Evolutionary conservation across 2,888 invertebrate genomes (phyloP), one percentile per base, ranked within the genome.

Genomic region (Notocelia uddmanniana): DNA sequence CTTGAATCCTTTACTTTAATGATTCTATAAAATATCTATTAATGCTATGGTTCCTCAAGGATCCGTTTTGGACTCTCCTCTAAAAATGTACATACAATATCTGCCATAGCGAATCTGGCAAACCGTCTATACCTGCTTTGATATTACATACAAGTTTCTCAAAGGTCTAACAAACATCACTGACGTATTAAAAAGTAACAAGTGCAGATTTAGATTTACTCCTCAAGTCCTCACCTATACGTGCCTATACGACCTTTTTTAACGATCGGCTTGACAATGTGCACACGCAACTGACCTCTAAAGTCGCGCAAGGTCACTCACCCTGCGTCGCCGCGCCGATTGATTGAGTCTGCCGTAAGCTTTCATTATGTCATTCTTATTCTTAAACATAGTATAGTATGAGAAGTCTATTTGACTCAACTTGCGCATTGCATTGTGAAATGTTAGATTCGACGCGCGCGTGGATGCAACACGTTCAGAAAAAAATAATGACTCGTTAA

Each of bases 261-360:
- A 45, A 45, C n/a, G 15, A 15, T 45, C n/a, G 13, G 11, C 21
- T 31, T 21, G 19, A 45, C 55, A 55, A 55, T 58, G 62, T 67
- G 67, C 68, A 8, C 19, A 55, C 72, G 67, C 72, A 13, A 18
- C 15, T 73, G 69, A 73, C 75, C 75, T 75, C 68, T 52, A 66
- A 67, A 74, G 55, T 54, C 73, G 58, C 68, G 59, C 77, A 76
- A 77, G 77, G 77, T 75, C 75, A 69, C 60, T 76, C 66, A 77
- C 75, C 76, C 62, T 57, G 54, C 63, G 31, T 67, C 41, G 45
- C 45, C 52, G 63, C 41, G 45, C 45, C 52, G 63, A 73, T 69
- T 76, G 74, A 76, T 62, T 60, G 59, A n/a, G 23, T 37, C 59
- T 21, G 45, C 21, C 45, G 60, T 60, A 60, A 67, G 62, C 68